Percentiles rank a stretch among this genome's conserved stretches.
phyloP scores from a whole-genome alignment of 2,888 invertebrate genomes.

The Caradrina kadenii region DNA sequence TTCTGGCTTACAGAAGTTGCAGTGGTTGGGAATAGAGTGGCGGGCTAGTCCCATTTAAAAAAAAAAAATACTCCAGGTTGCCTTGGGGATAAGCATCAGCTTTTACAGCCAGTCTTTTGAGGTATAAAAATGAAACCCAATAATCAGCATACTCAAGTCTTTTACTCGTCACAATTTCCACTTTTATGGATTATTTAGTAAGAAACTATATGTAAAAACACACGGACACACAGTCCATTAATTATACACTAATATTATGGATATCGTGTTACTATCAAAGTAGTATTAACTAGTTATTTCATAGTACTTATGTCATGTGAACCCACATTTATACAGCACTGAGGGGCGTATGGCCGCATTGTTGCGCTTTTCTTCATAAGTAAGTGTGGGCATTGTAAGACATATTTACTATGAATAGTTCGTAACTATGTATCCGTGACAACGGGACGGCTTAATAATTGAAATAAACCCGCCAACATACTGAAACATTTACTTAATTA shows the following conservation, averaged over 20 bases:
- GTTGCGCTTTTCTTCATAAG: background rate
- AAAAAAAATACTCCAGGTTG: no score
- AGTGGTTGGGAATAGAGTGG: no score
- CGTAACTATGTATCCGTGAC: conserved; percentile 57
- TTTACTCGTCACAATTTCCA: conserved; percentile 73
- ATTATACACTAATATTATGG: conserved; percentile 56
- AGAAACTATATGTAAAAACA: conserved; percentile 72
- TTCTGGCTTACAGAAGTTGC: no score
- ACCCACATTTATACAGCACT: conserved; percentile 2
- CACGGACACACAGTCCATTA: conserved; percentile 58
- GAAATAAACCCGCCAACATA: conserved; percentile 9
- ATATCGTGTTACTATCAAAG: conserved; percentile 53
- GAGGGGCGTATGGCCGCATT: background rate
- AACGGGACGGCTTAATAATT: conserved; percentile 58
- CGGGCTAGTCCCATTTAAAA: no score
- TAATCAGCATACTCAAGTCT: conserved; percentile 70
- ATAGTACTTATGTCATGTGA: conserved; percentile 42
- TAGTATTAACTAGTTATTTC: conserved; percentile 52
- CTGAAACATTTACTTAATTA: conserved; percentile 15
- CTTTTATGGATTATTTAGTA: conserved; percentile 68
- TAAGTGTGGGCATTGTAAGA: conserved; percentile 8
- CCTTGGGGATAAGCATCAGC: background rate
- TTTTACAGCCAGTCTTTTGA: background rate
- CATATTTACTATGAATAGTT: conserved; percentile 53
- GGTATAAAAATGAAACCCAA: conserved; percentile 55